A percentile compares a stretch with the other conserved stretches of the same genome.
Evolutionary conservation across 2,113 vertebrate genomes (phyloP).

Genomic region (Ceuthmochares aereus): DNA sequence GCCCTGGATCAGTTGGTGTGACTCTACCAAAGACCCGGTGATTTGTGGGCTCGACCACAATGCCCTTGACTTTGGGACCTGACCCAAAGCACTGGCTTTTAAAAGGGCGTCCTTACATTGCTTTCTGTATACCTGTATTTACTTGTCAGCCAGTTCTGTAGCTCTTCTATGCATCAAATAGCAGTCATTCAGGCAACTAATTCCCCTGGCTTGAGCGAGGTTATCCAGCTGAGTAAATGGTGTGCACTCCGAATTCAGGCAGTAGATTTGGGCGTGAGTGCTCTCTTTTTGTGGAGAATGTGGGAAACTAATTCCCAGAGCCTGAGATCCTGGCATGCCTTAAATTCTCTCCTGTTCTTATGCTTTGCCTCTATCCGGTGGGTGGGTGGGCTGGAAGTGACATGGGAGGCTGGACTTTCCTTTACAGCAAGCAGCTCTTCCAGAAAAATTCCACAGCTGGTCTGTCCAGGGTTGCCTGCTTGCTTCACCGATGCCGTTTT

Average conservation of each 20-base stretch:
- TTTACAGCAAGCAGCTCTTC: not conserved
- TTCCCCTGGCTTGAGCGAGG: not conserved
- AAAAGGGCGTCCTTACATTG: not conserved
- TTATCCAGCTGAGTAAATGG: not conserved
- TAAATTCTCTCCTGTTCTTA: conserved; percentile 38
- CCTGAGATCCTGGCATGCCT: conserved; percentile 7
- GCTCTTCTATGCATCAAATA: accelerated
- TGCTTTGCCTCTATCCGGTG: not conserved
- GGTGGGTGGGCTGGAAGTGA: conserved; percentile 23
- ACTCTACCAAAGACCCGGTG: accelerated
- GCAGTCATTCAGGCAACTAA: not conserved
- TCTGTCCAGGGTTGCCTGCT: not conserved
- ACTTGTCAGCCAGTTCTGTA: not conserved
- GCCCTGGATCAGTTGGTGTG: not conserved
- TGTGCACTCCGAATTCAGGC: not conserved
- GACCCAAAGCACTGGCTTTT: not conserved
- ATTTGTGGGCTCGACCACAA: not conserved
- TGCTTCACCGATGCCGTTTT: not conserved
- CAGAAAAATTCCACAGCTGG: conserved; percentile 36
- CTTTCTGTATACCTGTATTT: not conserved
- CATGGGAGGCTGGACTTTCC: not conserved
- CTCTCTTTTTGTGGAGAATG: not conserved
- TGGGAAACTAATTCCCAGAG: conserved; percentile 16
- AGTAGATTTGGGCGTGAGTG: not conserved
- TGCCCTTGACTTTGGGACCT: not conserved